phyloP scores from a whole-genome alignment of 1,140 invertebrate genomes.

The Frieseomelitta varia region DNA sequence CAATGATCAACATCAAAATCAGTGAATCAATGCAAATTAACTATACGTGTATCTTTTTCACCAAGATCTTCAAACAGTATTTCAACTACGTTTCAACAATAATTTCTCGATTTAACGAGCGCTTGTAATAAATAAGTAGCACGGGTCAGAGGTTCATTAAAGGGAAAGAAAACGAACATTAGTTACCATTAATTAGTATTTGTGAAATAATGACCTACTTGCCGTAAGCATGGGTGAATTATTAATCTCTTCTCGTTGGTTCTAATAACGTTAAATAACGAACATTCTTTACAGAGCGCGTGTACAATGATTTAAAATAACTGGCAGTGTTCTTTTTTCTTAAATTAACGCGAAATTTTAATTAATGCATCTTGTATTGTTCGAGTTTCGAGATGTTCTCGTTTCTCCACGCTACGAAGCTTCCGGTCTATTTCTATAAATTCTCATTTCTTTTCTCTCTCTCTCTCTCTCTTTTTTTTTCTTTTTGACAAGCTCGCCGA shows the following conservation, averaged over 20 bases:
- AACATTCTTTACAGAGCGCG: not conserved
- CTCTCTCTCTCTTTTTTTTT: too few relatives aligned
- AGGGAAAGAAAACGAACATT: not conserved
- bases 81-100: not conserved
- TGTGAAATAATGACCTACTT: slow-evolving; percentile 19
- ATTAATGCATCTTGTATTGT: slow-evolving; percentile 23
- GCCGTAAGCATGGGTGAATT: not conserved
- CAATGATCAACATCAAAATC: not conserved
- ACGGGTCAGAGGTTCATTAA: not conserved
- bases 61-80: not conserved
- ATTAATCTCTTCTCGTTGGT: not conserved
- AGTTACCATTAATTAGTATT: slow-evolving; percentile 5
- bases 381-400: not conserved
- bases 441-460: slow-evolving; percentile 1
- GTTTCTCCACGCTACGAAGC: not conserved
- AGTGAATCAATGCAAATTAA: not conserved
- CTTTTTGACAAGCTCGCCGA: not conserved
- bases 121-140: not conserved
- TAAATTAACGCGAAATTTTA: slow-evolving; percentile 19
- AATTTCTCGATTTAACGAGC: too few relatives aligned
- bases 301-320: slow-evolving; percentile 4
- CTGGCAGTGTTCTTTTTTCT: not conserved
- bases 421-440: slow-evolving; percentile 25
- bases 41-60: not conserved
- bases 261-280: slow-evolving; percentile 2